These are phyloP conservation scores for Drosophila nigrodunni DNA, from an alignment of 1,140 invertebrate species.

Conservation along the genomic window DNA sequence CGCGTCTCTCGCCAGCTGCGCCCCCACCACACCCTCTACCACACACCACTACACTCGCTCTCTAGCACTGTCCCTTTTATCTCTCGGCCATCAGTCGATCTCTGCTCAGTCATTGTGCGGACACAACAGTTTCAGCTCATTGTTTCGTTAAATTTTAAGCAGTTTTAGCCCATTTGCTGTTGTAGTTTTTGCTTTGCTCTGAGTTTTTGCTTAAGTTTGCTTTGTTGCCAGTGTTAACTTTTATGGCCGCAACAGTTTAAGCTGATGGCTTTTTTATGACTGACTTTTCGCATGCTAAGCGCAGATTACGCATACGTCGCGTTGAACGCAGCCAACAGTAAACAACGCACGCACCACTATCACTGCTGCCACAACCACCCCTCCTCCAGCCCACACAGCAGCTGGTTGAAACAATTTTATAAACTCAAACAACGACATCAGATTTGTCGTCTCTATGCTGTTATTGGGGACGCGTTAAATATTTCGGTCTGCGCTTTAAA, in stretches of 20 bases:
- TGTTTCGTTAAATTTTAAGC: slow-evolving; percentile 80
- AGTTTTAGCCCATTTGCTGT: slow-evolving; percentile 66
- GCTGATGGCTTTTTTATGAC: slow-evolving; percentile 78
- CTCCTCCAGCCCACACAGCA: neutral
- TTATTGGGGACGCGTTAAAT: slow-evolving; percentile 27
- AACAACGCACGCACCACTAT: slow-evolving; percentile 41
- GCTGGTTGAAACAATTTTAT: slow-evolving; percentile 25
- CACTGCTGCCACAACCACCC: neutral
- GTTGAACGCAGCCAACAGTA: slow-evolving; percentile 41
- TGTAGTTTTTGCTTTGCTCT: slow-evolving; percentile 37
- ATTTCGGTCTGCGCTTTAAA: slow-evolving; percentile 30
- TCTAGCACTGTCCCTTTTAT: neutral
- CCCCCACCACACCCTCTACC: neutral
- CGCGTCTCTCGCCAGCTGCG: slow-evolving; percentile 22
- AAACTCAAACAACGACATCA: slow-evolving; percentile 40
- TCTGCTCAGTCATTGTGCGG: slow-evolving; percentile 25
- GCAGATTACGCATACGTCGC: slow-evolving; percentile 78
- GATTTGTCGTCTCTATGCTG: slow-evolving; percentile 33
- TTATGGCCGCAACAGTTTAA: slow-evolving; percentile 82
- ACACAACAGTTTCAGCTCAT: slow-evolving; percentile 65
- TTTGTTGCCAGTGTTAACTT: slow-evolving; percentile 67
- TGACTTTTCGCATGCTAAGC: slow-evolving; percentile 78
- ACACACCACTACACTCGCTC: neutral
- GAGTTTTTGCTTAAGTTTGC: slow-evolving; percentile 26
- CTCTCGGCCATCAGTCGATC: slow-evolving; percentile 20